Conservation (phyloP, 2,888 invertebrate genomes). For the Dorcus hopei region DNA sequence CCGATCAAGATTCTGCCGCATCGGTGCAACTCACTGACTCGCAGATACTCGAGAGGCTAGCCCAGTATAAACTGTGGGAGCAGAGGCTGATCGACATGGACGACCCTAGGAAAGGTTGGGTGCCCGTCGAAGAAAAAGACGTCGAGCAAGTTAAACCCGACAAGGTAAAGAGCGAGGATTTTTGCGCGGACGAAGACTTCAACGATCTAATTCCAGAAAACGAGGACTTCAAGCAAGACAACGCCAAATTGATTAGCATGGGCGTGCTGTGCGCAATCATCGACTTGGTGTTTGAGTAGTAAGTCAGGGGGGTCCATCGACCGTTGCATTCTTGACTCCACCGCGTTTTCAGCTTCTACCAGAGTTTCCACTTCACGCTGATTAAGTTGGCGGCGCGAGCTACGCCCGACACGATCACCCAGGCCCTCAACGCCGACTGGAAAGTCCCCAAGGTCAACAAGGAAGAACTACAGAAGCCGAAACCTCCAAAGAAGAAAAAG, state of each 20-base stretch:
- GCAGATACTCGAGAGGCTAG: slow-evolving; percentile 22
- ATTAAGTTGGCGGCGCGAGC: slow-evolving; percentile 38
- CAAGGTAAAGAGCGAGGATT: background rate
- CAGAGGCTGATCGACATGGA: slow-evolving; percentile 35
- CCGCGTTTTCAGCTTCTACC: slow-evolving; percentile 39
- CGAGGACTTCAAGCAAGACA: slow-evolving; percentile 23
- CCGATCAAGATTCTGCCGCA: too few species aligned
- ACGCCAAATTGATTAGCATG: slow-evolving; percentile 36
- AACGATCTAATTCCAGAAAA: slow-evolving; percentile 11
- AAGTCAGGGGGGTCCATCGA: too few species aligned
- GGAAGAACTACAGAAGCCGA: slow-evolving; percentile 34
- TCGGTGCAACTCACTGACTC: too few species aligned
- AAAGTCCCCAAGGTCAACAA: slow-evolving; percentile 41
- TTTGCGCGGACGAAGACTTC: background rate
- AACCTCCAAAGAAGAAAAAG: slow-evolving; percentile 29
- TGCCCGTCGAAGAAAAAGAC: slow-evolving; percentile 16
- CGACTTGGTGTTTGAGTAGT: slow-evolving; percentile 38
- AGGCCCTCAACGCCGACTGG: slow-evolving; percentile 42
- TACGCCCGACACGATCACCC: slow-evolving; percentile 38
- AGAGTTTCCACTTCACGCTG: slow-evolving; percentile 43
- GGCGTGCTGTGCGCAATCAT: slow-evolving; percentile 42
- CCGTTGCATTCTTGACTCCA: too few species aligned
- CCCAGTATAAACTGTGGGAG: slow-evolving; percentile 39
- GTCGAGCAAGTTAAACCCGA: background rate
- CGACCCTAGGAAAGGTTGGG: slow-evolving; percentile 37